Base-by-base conservation (phyloP, 2,797 vertebrate species). In the Tympanoctomys barrerae region DNA sequence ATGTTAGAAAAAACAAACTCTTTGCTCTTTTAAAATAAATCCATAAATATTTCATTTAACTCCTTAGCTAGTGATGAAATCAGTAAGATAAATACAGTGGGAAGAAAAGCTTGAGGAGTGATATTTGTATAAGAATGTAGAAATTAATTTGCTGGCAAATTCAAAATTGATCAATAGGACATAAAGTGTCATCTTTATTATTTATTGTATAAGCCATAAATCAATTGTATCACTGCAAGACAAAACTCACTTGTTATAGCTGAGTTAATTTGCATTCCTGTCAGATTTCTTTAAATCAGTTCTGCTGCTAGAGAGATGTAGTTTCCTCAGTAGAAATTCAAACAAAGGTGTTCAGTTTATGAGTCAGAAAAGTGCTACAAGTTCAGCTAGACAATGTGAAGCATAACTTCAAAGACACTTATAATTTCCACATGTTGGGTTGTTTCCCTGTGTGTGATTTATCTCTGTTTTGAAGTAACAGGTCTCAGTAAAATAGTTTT, bases 61-160 rank as follows among this genome's bases (percentile, higher is more conserved):
- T 62, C 5, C 68, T 49, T 77, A 54, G 19, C 75, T 84, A 87
- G 52, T 31, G 28, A 89, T 42, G 26, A 28, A 82, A 39, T 0
- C 0, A 46, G 4, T 78, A 78, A 54, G 68, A 83, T 86, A 75
- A 79, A 87, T 64, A 10, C 1, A 92, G 52, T 59, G 87, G 24
- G 46, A 21, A 89, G 81, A 59, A n/a, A 3, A 57, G 19, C 70
- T 64, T 70, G 62, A 89, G 89, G 49, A 89, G 42, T 78, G 26
- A 26, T 64, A 4, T 49, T 5, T 46, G 14, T 33, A 19, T 28
- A 61, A 42, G 49, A 46, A 83, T 87, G 7, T 39, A 87, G 13
- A 89, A 87, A 61, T 73, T 39, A 84, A 87, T 61, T 80, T 94
- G 57, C 21, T 46, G 66, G 71, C 64, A 79, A n/a, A 49, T 90